Conservation (phyloP, 1,140 invertebrate species). For the Bemisia tabaci region DNA sequence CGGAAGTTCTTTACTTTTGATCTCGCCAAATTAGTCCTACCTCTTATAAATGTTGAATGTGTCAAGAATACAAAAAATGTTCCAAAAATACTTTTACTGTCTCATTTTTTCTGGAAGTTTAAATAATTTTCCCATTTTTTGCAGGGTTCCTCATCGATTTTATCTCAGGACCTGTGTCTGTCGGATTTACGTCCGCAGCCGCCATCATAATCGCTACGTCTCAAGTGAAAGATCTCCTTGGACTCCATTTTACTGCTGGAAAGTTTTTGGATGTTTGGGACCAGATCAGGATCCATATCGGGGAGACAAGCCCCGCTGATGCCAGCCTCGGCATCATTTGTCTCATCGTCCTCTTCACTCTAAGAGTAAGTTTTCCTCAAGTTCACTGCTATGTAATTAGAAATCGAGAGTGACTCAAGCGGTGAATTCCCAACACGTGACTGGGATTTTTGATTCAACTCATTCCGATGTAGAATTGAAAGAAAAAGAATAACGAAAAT, state of each 20-base stretch:
- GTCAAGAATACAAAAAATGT: too few relatives aligned
- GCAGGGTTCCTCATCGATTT: slow-evolving; percentile 81
- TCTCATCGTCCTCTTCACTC: slow-evolving; percentile 47
- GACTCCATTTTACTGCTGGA: slow-evolving; percentile 45
- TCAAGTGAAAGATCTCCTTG: slow-evolving; percentile 68
- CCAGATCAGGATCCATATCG: slow-evolving; percentile 47
- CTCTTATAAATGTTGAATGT: too few relatives aligned
- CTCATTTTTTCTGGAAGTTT: too few relatives aligned
- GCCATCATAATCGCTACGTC: slow-evolving; percentile 77
- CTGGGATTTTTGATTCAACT: background rate
- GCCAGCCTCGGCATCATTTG: slow-evolving; percentile 46
- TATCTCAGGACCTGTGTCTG: slow-evolving; percentile 80
- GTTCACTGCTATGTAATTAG: background rate
- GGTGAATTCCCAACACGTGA: too few relatives aligned
- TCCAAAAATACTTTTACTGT: too few relatives aligned
- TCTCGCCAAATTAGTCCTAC: too few relatives aligned
- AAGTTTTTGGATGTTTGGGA: slow-evolving; percentile 49
- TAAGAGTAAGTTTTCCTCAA: slow-evolving; percentile 42
- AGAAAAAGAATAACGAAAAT: too few relatives aligned
- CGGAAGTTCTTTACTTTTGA: too few relatives aligned
- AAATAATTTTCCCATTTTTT: too few relatives aligned
- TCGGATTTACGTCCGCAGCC: slow-evolving; percentile 78
- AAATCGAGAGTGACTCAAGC: background rate
- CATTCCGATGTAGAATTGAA: background rate
- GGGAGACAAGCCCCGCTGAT: slow-evolving; percentile 50